Percentiles rank a stretch among this genome's conserved stretches.
These are phyloP conservation scores for Laterallus jamaicensis DNA, from an alignment of 2,113 vertebrate genomes.

Conservation along the genomic window DNA sequence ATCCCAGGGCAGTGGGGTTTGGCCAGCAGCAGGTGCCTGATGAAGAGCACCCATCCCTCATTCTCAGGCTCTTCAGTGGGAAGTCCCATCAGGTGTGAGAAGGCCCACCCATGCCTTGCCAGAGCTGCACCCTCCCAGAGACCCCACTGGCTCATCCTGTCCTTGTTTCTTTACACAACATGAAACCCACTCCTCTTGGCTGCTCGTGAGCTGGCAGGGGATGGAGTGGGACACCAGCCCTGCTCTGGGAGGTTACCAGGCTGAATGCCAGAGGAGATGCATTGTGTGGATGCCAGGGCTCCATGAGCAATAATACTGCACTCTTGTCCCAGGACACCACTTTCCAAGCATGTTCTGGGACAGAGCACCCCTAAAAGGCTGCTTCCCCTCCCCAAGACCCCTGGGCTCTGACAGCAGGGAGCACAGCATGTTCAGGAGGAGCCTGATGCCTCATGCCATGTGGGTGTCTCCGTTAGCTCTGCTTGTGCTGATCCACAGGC, in stretches of 20 bases:
- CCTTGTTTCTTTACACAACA: not conserved
- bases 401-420: not conserved
- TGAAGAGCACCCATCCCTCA: not conserved
- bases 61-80: fast-evolving
- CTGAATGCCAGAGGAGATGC: not conserved
- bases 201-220: not conserved
- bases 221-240: not conserved
- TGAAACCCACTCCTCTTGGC: fast-evolving
- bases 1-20: not conserved
- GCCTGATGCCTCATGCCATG: not conserved
- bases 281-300: fast-evolving
- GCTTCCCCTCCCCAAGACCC: fast-evolving
- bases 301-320: not conserved
- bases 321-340: not conserved
- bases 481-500: not conserved
- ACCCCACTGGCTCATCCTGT: too few species aligned
- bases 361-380: not conserved
- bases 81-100: not conserved
- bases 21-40: not conserved
- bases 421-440: fast-evolving
- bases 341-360: fast-evolving
- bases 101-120: not conserved
- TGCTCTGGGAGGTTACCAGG: not conserved
- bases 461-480: not conserved
- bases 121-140: not conserved